These are phyloP conservation scores for Geodia barretti DNA, from an alignment of 37 sponge, comb jelly and placozoan genomes.

Conservation along the genomic window DNA sequence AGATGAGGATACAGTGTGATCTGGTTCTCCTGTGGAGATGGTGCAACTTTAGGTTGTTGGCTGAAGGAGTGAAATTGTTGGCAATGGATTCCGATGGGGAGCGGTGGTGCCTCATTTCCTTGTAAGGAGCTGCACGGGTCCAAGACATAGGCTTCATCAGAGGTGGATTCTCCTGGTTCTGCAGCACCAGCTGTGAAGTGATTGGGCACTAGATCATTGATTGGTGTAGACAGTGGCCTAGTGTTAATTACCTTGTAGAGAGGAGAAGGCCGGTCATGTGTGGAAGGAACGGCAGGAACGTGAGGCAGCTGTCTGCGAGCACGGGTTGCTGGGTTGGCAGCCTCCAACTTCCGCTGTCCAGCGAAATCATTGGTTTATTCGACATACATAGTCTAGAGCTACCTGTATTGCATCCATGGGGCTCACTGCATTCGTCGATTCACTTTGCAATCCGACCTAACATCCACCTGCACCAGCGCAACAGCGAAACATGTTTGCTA, in stretches of 20 bases:
- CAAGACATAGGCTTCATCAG: conserved; percentile 82
- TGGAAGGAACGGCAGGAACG: conserved; percentile 42
- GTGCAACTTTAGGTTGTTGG: conserved; percentile 79
- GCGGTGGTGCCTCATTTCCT: conserved; percentile 87
- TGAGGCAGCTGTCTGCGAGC: conserved; percentile 39
- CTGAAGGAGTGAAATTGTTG: conserved; percentile 90
- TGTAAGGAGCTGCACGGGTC: conserved; percentile 92
- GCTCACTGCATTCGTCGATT: too few relatives aligned
- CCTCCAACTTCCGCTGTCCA: conserved; percentile 1
- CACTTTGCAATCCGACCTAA: too few relatives aligned
- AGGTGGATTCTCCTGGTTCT: conserved; percentile 86
- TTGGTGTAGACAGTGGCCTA: not conserved
- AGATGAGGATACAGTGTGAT: conserved; percentile 50
- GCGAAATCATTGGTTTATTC: too few relatives aligned
- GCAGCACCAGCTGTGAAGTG: conserved; percentile 62
- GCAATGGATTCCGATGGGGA: conserved; percentile 93
- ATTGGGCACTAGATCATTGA: not conserved
- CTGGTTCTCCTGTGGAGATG: conserved; percentile 53
- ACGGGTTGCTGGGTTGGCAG: conserved; percentile 41
- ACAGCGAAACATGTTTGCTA: too few relatives aligned
- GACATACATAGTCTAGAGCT: too few relatives aligned
- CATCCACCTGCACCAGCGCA: too few relatives aligned
- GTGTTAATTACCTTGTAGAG: conserved; percentile 38
- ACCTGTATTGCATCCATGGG: not conserved
- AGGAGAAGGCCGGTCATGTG: conserved; percentile 59